Base-by-base conservation (phyloP, 35 echinoderm and acorn worm genomes). In the Apostichopus parvimensis region DNA sequence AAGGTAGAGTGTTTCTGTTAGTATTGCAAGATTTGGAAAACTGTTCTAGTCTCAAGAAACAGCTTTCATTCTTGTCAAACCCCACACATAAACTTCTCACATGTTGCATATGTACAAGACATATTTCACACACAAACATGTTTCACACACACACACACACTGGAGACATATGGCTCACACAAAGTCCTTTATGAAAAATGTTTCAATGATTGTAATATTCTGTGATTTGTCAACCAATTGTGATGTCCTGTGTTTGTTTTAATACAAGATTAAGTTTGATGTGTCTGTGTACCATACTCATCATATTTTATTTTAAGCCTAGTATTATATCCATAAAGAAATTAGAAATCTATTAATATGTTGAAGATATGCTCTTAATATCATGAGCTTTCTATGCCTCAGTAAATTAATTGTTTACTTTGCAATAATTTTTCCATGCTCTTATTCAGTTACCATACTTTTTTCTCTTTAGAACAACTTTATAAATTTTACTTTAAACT, bases 401-500 rank as follows among this genome's bases (percentile, higher is more conserved):
- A 11, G 55, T 54, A 34, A 82, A 45, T 82, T 20, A 15, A 55
- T 17, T 55, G 54, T 34, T 56, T 82, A 34, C 79, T 54, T 82
- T 82, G 53, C 55, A 82, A 12, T 54, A 12, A 55, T 82, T 82
- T 54, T 55, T 82, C 55, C 55, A 56, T 56, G 55, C 45, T 82
- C 45, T 54, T 80, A 54, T 80, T 80, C 79, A 26, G 53, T 55
- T 24, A 82, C 34, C 55, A 56, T 82, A 82, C 79, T 14, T 53
- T 82, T 54, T 5, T 82, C 79, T 54, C 17, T 82, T 8, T n/a
- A 18, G 54, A 53, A 6, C 7, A 53, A 53, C 14, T 82, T 82
- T 54, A 26, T 82, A 53, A 55, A 55, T 56, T 82, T 54, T 18
- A 82, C 54, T 82, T 82, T 54, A 20, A 82, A 82, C 6, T 82